Percentiles rank a stretch among this genome's conserved stretches.
Conservation (phyloP, 2,888 invertebrate genomes). For the Synergus japonicus region DNA sequence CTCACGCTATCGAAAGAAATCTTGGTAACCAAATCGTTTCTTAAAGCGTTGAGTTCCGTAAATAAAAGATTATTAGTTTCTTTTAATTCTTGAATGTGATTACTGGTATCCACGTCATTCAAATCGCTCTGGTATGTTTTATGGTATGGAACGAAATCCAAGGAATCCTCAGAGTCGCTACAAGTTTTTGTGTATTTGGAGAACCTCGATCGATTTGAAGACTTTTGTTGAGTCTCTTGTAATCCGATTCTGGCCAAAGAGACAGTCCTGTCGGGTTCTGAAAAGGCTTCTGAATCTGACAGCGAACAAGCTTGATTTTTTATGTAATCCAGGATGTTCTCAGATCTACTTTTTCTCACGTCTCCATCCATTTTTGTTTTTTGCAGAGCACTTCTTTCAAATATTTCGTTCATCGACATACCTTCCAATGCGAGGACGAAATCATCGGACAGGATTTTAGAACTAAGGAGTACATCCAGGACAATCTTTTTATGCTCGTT, state of each 20-base stretch:
- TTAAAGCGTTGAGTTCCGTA: constrained; percentile 65
- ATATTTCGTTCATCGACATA: constrained; percentile 54
- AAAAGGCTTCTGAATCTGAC: constrained; percentile 91
- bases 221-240: constrained; percentile 75
- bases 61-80: constrained; percentile 68
- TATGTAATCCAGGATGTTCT: constrained; percentile 57
- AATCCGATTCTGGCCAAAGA: constrained; percentile 89
- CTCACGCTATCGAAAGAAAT: constrained; percentile 63
- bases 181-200: constrained; percentile 67
- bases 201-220: constrained; percentile 59
- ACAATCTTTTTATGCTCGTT: constrained; percentile 68
- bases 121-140: constrained; percentile 66
- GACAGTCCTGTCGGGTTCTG: constrained; percentile 90
- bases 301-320: constrained; percentile 67
- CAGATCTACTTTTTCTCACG: constrained; percentile 64
- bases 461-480: constrained; percentile 68
- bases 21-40: constrained; percentile 63
- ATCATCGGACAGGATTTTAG: constrained; percentile 70
- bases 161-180: constrained; percentile 74
- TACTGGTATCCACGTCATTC: constrained; percentile 63
- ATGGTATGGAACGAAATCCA: constrained; percentile 68
- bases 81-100: constrained; percentile 67
- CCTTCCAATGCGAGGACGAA: constrained; percentile 69
- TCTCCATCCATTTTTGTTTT: constrained; percentile 50
- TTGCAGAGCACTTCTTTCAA: constrained; percentile 18